phyloP scores from a whole-genome alignment of 2,113 vertebrate species.

The Butorides virescens region DNA sequence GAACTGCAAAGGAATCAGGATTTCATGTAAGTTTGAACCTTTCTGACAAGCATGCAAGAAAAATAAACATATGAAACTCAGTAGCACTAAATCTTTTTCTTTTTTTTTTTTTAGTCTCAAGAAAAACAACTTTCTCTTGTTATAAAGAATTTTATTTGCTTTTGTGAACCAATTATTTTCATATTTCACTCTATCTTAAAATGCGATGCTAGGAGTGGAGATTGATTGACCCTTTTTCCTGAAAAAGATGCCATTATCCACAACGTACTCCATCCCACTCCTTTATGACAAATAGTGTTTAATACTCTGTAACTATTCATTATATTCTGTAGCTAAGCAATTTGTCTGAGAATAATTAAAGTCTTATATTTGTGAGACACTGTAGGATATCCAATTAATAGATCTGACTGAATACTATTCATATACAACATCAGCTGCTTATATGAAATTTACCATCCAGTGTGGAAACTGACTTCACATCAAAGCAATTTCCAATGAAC shows the following conservation, averaged over 20 bases:
- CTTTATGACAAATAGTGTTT: not conserved
- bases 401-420: not conserved
- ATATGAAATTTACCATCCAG: not conserved
- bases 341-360: not conserved
- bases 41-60: not conserved
- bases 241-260: not conserved
- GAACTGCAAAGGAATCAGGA: not conserved
- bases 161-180: not conserved
- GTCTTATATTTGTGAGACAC: not conserved
- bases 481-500: not conserved
- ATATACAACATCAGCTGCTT: not conserved
- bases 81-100: not conserved
- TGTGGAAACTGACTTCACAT: not conserved
- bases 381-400: not conserved
- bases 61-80: not conserved
- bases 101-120: not conserved
- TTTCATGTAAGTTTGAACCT: not conserved
- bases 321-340: not conserved
- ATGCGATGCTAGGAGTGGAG: fast-evolving
- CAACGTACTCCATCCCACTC: not conserved
- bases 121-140: not conserved
- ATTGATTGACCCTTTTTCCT: not conserved
- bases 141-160: not conserved
- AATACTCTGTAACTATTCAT: not conserved
- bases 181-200: not conserved